Base-by-base conservation (phyloP, 2,888 invertebrate genomes). In the Temnothorax rugatulus region DNA sequence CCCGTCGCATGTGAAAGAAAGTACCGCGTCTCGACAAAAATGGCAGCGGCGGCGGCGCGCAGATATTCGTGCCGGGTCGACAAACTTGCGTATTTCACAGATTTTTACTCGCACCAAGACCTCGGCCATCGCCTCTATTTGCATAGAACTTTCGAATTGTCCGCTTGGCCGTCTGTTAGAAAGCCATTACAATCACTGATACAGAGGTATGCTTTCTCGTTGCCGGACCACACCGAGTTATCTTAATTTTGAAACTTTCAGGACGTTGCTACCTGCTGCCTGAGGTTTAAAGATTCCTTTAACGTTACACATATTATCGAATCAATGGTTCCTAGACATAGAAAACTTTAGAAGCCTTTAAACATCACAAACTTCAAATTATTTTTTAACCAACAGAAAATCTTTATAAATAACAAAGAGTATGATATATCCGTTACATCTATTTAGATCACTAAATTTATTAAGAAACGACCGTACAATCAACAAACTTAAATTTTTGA, bases 131-230 rank as follows among this genome's bases (percentile, higher is more conserved):
- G 66, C 73, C 71, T 87, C 34, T 85, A 85, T 90, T 90, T 89
- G 68, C 90, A 85, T 89, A 85, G 61, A 86, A 90, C 90, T 90
- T 90, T 90, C 90, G 86, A 90, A 89, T 81, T 75, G 69, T 83
- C 47, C 76, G 63, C 54, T 64, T 82, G 50, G 18, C 29, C 29
- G 50, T 52, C 64, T 61, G 34, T 73, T 88, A 87, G 89, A 87
- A 88, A 88, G 84, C 84, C 64, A 83, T 84, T 85, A 82, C 63
- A 71, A 61, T 81, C 71, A 34, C 38, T 34, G 57, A 44, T 38
- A 21, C 25, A 50, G 29, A 44, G 47, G 59, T 69, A 59, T 71
- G 71, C 73, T 81, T 81, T 81, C 59, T 38, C 47, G 9, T 1
- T 13, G 7, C 3, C n/a, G 29, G n/a, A 18, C 44, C 44, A 47